These are phyloP conservation scores for Spilarctia lutea DNA, from an alignment of 2,888 invertebrate genomes.

Conservation along the genomic window DNA sequence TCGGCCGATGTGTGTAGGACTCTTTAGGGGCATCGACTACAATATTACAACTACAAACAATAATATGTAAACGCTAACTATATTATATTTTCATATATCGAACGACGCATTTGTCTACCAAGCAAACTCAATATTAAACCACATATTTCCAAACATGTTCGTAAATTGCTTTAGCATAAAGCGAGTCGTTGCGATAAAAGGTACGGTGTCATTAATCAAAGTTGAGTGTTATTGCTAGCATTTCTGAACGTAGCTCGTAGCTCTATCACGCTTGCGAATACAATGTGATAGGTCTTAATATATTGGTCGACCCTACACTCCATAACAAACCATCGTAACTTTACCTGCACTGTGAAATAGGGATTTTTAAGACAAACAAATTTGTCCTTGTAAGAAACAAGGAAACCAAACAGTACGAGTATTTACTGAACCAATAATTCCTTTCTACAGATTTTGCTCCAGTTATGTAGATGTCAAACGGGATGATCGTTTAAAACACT, in stretches of 20 bases:
- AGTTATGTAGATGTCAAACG: neutral
- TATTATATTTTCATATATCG: neutral
- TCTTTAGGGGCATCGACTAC: no score
- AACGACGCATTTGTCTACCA: neutral
- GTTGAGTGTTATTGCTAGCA: conserved; percentile 46
- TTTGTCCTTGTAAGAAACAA: neutral
- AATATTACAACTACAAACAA: no score
- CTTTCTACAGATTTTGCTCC: neutral
- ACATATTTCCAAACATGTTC: neutral
- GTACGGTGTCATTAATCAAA: conserved; percentile 45
- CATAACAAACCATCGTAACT: conserved; percentile 12
- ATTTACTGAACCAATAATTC: neutral
- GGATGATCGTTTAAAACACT: neutral
- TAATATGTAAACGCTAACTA: neutral
- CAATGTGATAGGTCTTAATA: conserved; percentile 24
- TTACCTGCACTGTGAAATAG: conserved; percentile 32
- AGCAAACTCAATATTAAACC: neutral
- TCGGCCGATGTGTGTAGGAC: no score
- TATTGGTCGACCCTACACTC: neutral
- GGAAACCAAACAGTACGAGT: neutral
- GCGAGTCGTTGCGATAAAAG: conserved; percentile 25
- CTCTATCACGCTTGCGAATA: conserved; percentile 9
- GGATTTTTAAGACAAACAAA: conserved; percentile 21
- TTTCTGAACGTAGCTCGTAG: conserved; percentile 27
- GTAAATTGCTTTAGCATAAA: conserved; percentile 29